These are phyloP conservation scores for Synergus japonicus DNA, from an alignment of 2,888 invertebrate genomes.

Conservation along the genomic window DNA sequence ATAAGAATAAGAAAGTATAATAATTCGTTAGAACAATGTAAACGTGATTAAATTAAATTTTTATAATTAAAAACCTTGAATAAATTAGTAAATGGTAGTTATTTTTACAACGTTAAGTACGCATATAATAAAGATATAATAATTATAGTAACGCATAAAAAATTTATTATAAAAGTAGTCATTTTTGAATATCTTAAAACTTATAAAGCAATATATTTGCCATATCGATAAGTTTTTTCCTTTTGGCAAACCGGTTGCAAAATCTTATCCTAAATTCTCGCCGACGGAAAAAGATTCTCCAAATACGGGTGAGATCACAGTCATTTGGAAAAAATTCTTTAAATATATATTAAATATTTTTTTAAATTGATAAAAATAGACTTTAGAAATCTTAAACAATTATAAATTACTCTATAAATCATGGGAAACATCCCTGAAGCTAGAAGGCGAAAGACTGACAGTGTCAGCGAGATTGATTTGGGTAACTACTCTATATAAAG, in stretches of 20 bases:
- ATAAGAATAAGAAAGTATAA: neutral
- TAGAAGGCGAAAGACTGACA: slow-evolving; percentile 19
- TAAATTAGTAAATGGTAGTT: neutral
- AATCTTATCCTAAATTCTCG: slow-evolving; percentile 4
- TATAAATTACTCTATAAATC: neutral
- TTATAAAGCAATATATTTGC: slow-evolving; percentile 37
- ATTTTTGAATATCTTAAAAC: slow-evolving; percentile 25
- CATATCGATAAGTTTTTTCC: slow-evolving; percentile 33
- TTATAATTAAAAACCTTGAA: neutral
- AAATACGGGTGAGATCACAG: neutral
- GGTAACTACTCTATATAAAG: slow-evolving; percentile 60
- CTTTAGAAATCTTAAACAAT: neutral
- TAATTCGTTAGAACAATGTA: neutral
- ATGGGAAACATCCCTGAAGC: slow-evolving; percentile 18
- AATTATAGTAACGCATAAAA: slow-evolving; percentile 19
- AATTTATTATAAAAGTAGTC: slow-evolving; percentile 12
- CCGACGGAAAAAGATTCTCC: neutral
- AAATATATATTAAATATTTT: neutral
- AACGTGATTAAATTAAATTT: neutral
- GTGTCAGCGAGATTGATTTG: slow-evolving; percentile 58
- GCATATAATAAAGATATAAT: slow-evolving; percentile 6
- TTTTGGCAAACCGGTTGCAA: neutral
- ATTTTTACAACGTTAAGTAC: neutral
- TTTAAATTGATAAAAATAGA: neutral
- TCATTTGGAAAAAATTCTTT: neutral